Percentiles rank a stretch among this genome's conserved stretches.
Evolutionary conservation across 2,113 vertebrate species (phyloP).

Genomic region (Pelodiscus sinensis): DNA sequence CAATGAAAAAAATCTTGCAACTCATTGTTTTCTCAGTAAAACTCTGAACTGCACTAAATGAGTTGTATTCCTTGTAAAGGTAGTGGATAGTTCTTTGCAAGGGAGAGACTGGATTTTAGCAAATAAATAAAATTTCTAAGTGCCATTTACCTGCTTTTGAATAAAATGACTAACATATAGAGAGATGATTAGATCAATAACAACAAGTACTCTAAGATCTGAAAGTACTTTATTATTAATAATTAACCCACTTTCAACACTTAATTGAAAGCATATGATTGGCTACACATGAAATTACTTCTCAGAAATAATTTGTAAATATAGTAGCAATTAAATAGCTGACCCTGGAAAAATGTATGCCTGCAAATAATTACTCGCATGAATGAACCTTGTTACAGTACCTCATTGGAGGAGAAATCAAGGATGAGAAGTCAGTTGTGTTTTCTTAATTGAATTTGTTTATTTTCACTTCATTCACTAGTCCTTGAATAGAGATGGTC

Average conservation of each 20-base stretch:
- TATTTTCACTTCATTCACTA: not conserved
- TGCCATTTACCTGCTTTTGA: constrained; percentile 33
- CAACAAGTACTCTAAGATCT: not conserved
- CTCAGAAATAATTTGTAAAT: not conserved
- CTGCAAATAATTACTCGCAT: not conserved
- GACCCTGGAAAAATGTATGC: not conserved
- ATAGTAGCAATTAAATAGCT: not conserved
- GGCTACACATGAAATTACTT: not conserved
- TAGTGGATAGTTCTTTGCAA: constrained; percentile 26
- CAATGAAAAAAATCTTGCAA: not conserved
- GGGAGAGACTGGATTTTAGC: not conserved
- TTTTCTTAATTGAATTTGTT: not conserved
- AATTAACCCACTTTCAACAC: not conserved
- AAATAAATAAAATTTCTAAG: constrained; percentile 33
- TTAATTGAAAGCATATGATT: not conserved
- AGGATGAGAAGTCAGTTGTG: not conserved
- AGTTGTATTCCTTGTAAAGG: not conserved
- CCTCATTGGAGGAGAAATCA: not conserved
- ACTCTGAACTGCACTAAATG: constrained; percentile 1
- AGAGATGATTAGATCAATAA: not conserved
- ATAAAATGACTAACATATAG: constrained; percentile 31
- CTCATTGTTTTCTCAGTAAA: constrained; percentile 7
- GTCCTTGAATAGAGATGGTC: not conserved
- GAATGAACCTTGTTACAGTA: not conserved
- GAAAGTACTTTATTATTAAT: not conserved